Conservation (phyloP, 2,113 vertebrate species). For the Crotalus tigris region DNA sequence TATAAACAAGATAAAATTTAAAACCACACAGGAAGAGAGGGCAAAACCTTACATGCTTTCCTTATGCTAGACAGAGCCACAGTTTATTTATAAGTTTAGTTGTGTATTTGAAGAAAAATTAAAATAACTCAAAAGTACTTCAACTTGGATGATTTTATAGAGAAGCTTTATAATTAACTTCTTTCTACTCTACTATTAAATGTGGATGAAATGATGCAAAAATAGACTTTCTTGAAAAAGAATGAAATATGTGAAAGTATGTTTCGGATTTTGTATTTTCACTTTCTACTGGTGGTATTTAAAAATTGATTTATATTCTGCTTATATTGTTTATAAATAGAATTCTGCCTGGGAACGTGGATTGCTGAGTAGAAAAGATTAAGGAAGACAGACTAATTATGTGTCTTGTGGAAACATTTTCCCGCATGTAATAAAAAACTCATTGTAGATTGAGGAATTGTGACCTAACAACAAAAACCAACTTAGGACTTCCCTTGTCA, state of each 20-base stretch:
- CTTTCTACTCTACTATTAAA: neutral
- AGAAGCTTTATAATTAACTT: neutral
- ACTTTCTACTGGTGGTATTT: neutral
- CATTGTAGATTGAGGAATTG: neutral
- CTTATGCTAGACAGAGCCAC: neutral
- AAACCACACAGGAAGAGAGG: neutral
- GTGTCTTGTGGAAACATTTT: neutral
- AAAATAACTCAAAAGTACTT: neutral
- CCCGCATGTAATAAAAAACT: neutral
- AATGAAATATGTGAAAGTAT: neutral
- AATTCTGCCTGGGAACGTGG: neutral
- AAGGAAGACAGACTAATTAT: neutral
- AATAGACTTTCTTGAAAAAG: neutral
- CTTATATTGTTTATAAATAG: neutral
- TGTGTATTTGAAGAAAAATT: neutral
- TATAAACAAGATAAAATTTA: neutral
- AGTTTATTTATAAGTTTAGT: neutral
- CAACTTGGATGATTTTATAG: neutral
- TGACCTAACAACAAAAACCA: neutral
- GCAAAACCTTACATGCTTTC: neutral
- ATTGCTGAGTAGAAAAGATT: neutral
- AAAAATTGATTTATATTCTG: neutral
- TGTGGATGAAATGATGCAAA: neutral
- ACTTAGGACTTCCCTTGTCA: neutral
- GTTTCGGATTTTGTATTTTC: neutral